phyloP scores from a whole-genome alignment of 2,797 vertebrate species.

The Ispidina picta region DNA sequence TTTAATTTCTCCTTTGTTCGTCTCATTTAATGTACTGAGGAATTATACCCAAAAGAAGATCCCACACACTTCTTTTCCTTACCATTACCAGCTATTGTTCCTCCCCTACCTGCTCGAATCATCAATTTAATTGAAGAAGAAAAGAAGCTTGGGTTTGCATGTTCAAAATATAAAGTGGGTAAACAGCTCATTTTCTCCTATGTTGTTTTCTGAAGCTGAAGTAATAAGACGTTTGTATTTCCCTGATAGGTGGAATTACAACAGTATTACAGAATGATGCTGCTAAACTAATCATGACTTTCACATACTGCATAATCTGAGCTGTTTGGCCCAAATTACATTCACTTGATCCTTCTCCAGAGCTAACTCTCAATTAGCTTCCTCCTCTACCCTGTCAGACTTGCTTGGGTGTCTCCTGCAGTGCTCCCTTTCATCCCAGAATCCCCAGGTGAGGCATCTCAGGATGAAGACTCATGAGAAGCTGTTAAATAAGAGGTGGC shows the following conservation, averaged over 20 bases:
- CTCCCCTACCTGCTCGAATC: not conserved
- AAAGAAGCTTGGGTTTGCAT: not conserved
- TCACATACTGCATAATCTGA: not conserved
- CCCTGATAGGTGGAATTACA: not conserved
- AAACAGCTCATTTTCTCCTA: not conserved
- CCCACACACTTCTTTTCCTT: slow-evolving; percentile 14
- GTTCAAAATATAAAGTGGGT: not conserved
- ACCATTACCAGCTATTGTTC: not conserved
- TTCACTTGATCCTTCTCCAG: not conserved
- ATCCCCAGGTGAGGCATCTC: not conserved
- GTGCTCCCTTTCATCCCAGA: not conserved
- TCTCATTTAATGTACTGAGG: slow-evolving; percentile 61
- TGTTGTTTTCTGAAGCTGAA: slow-evolving; percentile 23
- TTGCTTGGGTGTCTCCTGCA: not conserved
- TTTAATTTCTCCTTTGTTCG: slow-evolving; percentile 78
- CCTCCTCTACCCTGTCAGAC: not conserved
- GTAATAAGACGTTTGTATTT: not conserved
- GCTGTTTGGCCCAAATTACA: not conserved
- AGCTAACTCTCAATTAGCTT: not conserved
- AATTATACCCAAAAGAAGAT: slow-evolving; percentile 52
- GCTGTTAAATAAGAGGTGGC: not conserved
- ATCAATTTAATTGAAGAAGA: slow-evolving; percentile 3
- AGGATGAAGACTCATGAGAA: not conserved
- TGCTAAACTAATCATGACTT: slow-evolving; percentile 16
- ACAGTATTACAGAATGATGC: not conserved